Conservation (phyloP, 2,113 vertebrate species). For the Suricata suricatta region DNA sequence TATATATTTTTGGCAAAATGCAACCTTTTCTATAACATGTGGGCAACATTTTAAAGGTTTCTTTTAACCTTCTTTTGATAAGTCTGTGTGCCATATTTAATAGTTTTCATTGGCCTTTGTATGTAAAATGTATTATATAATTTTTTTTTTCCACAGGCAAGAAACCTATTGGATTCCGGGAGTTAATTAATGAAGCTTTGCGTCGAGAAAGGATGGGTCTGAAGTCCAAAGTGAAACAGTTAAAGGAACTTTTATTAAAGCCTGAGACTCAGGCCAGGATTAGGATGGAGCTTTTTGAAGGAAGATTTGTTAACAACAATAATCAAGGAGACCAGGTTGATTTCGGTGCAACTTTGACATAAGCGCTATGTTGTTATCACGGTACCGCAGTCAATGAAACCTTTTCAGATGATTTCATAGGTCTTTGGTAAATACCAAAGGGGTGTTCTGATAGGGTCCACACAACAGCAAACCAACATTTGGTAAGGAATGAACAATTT, state of each 20-base stretch:
- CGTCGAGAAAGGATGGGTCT: constrained; percentile 84
- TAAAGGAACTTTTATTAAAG: constrained; percentile 88
- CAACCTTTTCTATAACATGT: constrained; percentile 81
- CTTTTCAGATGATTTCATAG: constrained; percentile 47
- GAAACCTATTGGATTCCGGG: constrained; percentile 80
- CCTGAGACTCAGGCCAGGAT: constrained; percentile 86
- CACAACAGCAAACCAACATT: background rate
- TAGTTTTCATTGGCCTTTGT: constrained; percentile 67
- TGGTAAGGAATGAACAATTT: constrained; percentile 66
- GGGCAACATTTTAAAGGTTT: constrained; percentile 68
- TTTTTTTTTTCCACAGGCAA: constrained; percentile 85
- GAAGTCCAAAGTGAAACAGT: constrained; percentile 84
- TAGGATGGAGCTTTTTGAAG: constrained; percentile 86
- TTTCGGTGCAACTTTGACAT: constrained; percentile 52
- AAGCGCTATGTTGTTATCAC: constrained; percentile 48
- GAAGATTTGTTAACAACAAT: constrained; percentile 60
- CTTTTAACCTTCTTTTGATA: constrained; percentile 72
- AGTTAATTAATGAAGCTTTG: constrained; percentile 86
- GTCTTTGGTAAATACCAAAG: constrained; percentile 59
- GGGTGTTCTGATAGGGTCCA: constrained; percentile 19
- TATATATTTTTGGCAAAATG: constrained; percentile 83
- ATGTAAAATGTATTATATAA: constrained; percentile 82
- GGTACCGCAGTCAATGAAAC: constrained; percentile 31
- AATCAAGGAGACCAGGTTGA: constrained; percentile 61
- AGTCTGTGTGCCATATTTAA: constrained; percentile 59